phyloP scores from a whole-genome alignment of 2,113 vertebrate species.

The Myocastor coypus region DNA sequence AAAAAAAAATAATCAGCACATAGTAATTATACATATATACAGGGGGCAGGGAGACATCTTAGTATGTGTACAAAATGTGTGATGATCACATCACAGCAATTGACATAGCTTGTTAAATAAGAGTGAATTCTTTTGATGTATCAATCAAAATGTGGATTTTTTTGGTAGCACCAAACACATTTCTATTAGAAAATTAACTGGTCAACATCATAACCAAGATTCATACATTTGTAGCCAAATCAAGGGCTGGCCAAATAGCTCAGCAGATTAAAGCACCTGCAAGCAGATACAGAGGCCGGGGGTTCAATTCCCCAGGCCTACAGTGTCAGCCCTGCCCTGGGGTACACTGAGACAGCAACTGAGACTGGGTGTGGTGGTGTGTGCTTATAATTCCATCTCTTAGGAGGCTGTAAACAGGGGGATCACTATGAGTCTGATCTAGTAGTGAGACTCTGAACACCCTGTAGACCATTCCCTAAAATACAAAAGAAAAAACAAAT shows the following conservation, averaged over 20 bases:
- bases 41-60: neutral
- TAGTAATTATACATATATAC: neutral
- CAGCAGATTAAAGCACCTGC: too few species aligned
- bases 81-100: neutral
- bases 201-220: neutral
- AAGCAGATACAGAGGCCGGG: too few species aligned
- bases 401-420: too few species aligned
- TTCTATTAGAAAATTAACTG: constrained; percentile 4
- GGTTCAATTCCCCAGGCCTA: too few species aligned
- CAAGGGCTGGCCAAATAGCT: neutral
- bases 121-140: neutral
- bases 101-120: neutral
- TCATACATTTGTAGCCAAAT: neutral
- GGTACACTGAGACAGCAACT: too few species aligned
- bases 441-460: too few species aligned
- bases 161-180: neutral
- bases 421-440: too few species aligned
- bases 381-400: too few species aligned
- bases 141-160: neutral
- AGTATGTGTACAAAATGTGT: neutral
- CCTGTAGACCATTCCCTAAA: too few species aligned
- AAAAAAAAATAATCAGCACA: neutral
- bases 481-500: too few species aligned
- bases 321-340: too few species aligned
- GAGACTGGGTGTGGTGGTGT: too few species aligned